Evolutionary conservation across 2,113 vertebrate species (phyloP).

Genomic region (Phalacrocorax brasilianus): DNA sequence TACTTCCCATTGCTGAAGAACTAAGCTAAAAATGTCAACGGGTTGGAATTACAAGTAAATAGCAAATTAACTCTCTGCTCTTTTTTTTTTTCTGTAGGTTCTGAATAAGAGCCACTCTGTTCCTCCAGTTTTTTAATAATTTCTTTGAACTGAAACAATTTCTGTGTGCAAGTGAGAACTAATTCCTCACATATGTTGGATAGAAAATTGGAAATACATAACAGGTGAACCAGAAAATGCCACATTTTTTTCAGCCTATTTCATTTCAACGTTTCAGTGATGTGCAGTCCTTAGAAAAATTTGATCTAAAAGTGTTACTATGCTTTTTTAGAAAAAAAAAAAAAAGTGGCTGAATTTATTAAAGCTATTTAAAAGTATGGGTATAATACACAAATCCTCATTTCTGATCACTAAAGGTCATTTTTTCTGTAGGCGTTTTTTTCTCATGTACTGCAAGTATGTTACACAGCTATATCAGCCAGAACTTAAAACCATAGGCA

Average conservation of each 20-base stretch:
- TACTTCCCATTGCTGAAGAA: neutral
- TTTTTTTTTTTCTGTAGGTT: neutral
- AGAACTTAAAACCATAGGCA: neutral
- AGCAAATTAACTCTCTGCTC: neutral
- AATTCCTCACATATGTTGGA: neutral
- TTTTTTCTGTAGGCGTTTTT: neutral
- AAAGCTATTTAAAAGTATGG: neutral
- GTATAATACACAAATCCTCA: neutral
- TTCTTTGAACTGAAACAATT: neutral
- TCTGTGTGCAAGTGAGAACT: neutral
- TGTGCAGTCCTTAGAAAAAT: neutral
- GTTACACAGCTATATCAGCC: neutral
- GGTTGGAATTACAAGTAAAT: neutral
- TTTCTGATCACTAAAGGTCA: neutral
- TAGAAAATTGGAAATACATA: neutral
- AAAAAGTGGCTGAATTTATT: neutral
- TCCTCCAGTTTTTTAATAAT: neutral
- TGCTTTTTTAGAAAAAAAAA: neutral
- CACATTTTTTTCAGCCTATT: conserved; percentile 10
- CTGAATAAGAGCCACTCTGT: neutral
- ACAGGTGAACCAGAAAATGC: conserved; percentile 26
- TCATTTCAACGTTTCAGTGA: neutral
- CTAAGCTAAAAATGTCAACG: neutral
- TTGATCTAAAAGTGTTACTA: neutral
- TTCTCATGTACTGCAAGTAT: neutral